Evolutionary conservation across 2,797 vertebrate genomes (phyloP).

Genomic region (Choloepus didactylus): DNA sequence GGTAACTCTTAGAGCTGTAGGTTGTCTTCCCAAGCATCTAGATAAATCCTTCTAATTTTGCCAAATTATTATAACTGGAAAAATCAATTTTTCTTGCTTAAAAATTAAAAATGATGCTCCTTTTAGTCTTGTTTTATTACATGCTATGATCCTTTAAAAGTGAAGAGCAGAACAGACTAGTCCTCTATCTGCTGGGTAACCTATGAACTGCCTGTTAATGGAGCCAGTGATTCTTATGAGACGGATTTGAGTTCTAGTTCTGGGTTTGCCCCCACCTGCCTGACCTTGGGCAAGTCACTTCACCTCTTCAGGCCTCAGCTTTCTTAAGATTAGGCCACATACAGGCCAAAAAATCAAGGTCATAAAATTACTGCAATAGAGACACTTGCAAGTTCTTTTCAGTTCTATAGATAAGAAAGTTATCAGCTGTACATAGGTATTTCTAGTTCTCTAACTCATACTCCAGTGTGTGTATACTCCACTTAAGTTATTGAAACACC

Average conservation of each 20-base stretch:
- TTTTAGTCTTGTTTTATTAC: constrained; percentile 38
- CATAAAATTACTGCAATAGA: constrained; percentile 46
- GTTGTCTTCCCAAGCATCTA: background rate
- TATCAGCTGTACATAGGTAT: constrained; percentile 17
- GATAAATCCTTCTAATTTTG: constrained; percentile 38
- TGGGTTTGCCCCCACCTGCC: background rate
- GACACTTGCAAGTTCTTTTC: constrained; percentile 8
- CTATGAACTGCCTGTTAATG: background rate
- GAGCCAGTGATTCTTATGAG: constrained; percentile 12
- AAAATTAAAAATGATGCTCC: constrained; percentile 20
- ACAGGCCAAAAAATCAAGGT: background rate
- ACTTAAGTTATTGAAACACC: background rate
- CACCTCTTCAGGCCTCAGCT: constrained; percentile 9
- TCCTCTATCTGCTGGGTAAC: background rate
- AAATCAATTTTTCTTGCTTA: constrained; percentile 46
- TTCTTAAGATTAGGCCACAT: background rate
- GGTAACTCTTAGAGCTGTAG: background rate
- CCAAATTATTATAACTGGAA: constrained; percentile 49
- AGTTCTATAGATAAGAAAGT: background rate
- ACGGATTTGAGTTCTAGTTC: background rate
- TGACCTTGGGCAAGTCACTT: background rate
- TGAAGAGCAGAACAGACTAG: background rate
- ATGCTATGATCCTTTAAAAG: background rate
- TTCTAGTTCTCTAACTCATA: background rate
- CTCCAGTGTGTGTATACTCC: background rate